A percentile compares a stretch with the other conserved stretches of the same genome.
Evolutionary conservation across 2,797 vertebrate genomes (phyloP).

Genomic region (Falco novaeseelandiae): DNA sequence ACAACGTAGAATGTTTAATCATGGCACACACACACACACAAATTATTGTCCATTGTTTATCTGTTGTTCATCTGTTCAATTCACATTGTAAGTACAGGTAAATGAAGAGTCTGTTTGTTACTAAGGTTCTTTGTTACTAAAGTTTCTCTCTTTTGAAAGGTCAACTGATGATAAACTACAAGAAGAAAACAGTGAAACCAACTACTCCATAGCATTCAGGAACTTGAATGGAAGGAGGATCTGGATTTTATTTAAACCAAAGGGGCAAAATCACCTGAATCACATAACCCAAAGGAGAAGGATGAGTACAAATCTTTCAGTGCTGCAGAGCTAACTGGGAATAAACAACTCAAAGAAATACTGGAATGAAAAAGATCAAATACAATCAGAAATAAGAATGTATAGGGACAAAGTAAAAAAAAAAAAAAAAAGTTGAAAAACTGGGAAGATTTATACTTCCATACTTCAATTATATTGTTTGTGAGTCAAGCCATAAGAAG

Average conservation of each 20-base stretch:
- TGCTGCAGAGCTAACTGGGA: not conserved
- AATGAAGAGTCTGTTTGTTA: not conserved
- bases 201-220: not conserved
- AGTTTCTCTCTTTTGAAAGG: not conserved
- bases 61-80: not conserved
- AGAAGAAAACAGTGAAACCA: not conserved
- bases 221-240: not conserved
- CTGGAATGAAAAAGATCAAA: not conserved
- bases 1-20: not conserved
- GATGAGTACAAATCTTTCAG: not conserved
- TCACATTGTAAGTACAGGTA: not conserved
- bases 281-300: not conserved
- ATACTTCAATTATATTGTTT: not conserved
- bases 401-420: not conserved
- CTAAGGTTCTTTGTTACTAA: not conserved
- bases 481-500: not conserved
- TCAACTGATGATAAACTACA: not conserved
- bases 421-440: accelerated
- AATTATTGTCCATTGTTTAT: not conserved
- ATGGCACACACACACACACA: not conserved
- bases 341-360: not conserved
- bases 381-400: not conserved
- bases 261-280: not conserved
- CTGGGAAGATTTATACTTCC: not conserved
- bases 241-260: not conserved